Evolutionary conservation across 2,888 invertebrate genomes (phyloP).

Genomic region (Abscondita cerata): DNA sequence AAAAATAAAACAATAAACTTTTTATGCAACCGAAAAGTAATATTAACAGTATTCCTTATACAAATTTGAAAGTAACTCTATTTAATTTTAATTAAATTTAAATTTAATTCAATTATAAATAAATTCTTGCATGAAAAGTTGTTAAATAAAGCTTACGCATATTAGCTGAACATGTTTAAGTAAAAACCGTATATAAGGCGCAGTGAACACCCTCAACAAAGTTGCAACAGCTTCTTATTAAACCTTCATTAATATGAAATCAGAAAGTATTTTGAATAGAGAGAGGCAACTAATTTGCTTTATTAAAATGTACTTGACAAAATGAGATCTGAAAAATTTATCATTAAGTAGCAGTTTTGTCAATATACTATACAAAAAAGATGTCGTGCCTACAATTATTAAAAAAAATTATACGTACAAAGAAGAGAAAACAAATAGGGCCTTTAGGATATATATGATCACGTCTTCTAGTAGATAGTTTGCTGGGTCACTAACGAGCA

Average conservation of each 20-base stretch:
- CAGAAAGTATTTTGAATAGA: slow-evolving; percentile 7
- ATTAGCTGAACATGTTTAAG: slow-evolving; percentile 5
- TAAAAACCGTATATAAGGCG: slow-evolving; percentile 4
- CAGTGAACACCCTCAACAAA: background rate
- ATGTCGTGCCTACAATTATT: too few species aligned
- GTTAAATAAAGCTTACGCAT: background rate
- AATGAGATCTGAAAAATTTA: background rate
- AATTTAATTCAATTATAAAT: too few species aligned
- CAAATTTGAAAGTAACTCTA: too few species aligned
- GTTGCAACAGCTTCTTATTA: slow-evolving; percentile 7
- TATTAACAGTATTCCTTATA: too few species aligned
- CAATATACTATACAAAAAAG: too few species aligned
- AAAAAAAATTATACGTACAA: too few species aligned
- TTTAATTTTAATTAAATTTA: too few species aligned
- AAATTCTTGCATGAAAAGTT: too few species aligned
- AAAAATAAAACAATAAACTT: too few species aligned
- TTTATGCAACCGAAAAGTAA: too few species aligned
- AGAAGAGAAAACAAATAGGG: slow-evolving; percentile 23
- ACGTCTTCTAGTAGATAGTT: slow-evolving; percentile 34
- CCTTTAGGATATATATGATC: slow-evolving; percentile 28
- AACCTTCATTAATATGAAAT: slow-evolving; percentile 7
- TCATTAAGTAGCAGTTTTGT: background rate
- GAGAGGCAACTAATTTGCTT: background rate
- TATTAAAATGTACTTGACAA: background rate
- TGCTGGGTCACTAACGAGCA: slow-evolving; percentile 39